Evolutionary conservation across 2,797 vertebrate genomes (phyloP).

Genomic region (Tamandua tetradactyla): DNA sequence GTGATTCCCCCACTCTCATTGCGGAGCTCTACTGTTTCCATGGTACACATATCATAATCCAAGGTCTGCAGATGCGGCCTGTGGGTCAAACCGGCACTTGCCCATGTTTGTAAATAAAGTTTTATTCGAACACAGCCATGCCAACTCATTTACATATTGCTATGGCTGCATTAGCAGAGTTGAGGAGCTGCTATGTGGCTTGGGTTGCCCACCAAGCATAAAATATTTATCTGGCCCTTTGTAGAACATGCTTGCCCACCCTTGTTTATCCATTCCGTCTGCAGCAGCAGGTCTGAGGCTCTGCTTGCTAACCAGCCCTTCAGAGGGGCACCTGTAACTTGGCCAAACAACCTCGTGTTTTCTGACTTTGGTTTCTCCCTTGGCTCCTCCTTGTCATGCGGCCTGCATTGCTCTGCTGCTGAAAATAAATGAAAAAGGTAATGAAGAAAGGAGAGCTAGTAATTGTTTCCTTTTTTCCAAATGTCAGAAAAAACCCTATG

Average conservation of each 20-base stretch:
- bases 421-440: slow-evolving; percentile 23
- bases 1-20: neutral
- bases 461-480: slow-evolving; percentile 53
- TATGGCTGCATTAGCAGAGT: neutral
- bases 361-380: neutral
- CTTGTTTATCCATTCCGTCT: neutral
- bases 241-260: neutral
- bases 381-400: fast-evolving
- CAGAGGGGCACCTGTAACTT: too few relatives aligned
- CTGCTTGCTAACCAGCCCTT: neutral
- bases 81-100: neutral
- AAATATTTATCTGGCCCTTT: neutral
- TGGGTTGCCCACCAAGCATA: neutral
- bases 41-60: neutral
- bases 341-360: neutral
- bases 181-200: neutral
- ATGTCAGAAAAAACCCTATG: slow-evolving; percentile 47
- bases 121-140: neutral
- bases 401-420: neutral
- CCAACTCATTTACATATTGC: neutral
- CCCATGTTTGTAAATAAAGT: neutral
- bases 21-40: neutral
- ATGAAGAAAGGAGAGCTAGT: slow-evolving; percentile 18
- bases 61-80: neutral
- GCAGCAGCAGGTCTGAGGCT: neutral